Base-by-base conservation (phyloP, 2,888 invertebrate species). In the Tetragonisca angustula region DNA sequence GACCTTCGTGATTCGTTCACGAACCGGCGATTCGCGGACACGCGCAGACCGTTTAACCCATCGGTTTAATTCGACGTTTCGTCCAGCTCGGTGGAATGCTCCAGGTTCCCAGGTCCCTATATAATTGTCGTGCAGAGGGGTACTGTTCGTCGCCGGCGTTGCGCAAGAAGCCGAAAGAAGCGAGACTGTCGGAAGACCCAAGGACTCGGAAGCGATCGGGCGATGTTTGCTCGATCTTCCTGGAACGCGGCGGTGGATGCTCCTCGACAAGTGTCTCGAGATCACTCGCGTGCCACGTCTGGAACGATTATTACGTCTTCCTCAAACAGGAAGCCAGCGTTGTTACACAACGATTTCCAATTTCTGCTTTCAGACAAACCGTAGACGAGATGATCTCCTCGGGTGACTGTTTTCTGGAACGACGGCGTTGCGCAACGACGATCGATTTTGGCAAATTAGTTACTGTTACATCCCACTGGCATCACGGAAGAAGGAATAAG, bases 271-370 rank as follows among this genome's bases (percentile, higher is more conserved):
- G 49, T 17, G 65, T 24, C 61, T 4, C 19, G 4, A 19, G 59
- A 32, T 62, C n/a, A 88, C 85, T 88, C 82, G 88, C 88, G 86
- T 88, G 88, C 87, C 79, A 62, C 67, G 75, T 68, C 74, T n/a
- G 43, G 50, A 27, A 65, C 67, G 52, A 73, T 76, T 84, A 82
- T 82, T 85, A 88, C 81, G 70, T 83, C 77, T 83, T 79, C 77
- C 65, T 76, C 76, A 80, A 80, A 74, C 19, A 67, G 70, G 49
- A 56, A 77, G 77, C 65, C 54, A 54, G 9, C 72, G 71, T 59
- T 84, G 71, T 87, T 87, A 82, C 87, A 76, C 87, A 87, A 87
- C 74, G 6, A 68, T 49, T 52, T 76, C 85, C 32, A 71, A 64
- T 21, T 65, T 72, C 79, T 24, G 32, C 72, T 69, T 32, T 70